Conservation (phyloP, 1,140 invertebrate species). For the Melipona quadrifasciata region DNA sequence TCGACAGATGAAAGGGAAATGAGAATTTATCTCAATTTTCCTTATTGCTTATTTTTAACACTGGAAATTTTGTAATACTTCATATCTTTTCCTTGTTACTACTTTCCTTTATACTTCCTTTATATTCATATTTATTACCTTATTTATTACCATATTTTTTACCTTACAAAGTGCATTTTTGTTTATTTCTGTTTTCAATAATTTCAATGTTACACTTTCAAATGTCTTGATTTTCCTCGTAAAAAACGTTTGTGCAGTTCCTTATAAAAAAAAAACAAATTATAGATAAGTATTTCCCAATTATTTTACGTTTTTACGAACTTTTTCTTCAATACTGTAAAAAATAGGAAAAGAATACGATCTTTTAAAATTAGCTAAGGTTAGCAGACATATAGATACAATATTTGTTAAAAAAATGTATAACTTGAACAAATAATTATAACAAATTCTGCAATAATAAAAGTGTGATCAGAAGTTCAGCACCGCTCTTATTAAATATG, state of each 20-base stretch:
- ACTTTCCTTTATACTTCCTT: background rate
- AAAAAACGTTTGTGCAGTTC: background rate
- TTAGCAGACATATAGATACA: background rate
- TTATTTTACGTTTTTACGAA: background rate
- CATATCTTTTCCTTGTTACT: background rate
- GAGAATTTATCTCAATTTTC: background rate
- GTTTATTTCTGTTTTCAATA: background rate
- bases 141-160: background rate
- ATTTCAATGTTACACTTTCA: background rate
- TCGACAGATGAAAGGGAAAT: background rate
- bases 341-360: background rate
- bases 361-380: background rate
- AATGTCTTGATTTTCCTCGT: background rate
- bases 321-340: background rate
- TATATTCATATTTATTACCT: too few species aligned
- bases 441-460: background rate
- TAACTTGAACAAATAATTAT: background rate
- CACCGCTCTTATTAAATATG: constrained; percentile 5
- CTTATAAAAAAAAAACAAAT: background rate
- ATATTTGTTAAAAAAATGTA: background rate
- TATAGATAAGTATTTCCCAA: background rate
- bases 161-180: background rate
- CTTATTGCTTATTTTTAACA: background rate
- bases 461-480: background rate
- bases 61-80: background rate